phyloP scores from a whole-genome alignment of 2,113 vertebrate species.

The Eurystomus gularis region DNA sequence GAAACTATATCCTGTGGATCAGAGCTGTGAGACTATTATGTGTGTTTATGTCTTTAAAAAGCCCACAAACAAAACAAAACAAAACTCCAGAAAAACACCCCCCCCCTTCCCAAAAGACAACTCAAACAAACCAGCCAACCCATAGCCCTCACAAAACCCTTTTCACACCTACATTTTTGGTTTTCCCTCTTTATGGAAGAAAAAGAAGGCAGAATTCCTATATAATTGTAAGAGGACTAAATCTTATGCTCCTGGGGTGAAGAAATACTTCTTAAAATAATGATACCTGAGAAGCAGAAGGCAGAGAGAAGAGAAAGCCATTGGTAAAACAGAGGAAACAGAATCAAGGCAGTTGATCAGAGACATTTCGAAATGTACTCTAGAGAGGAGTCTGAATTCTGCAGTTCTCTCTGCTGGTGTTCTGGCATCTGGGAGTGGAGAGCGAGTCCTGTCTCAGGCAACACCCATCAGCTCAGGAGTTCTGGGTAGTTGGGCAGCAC shows the following conservation, averaged over 20 bases:
- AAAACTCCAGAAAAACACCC: not conserved
- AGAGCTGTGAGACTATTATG: not conserved
- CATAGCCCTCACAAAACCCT: not conserved
- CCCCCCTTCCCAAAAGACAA: not conserved
- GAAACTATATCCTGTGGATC: not conserved
- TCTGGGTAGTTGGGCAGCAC: not conserved
- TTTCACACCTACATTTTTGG: not conserved
- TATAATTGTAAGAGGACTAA: not conserved
- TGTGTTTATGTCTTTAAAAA: not conserved
- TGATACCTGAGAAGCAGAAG: not conserved
- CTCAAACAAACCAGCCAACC: no score
- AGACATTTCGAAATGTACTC: not conserved
- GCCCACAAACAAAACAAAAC: rapidly evolving
- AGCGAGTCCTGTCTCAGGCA: not conserved
- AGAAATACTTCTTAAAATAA: not conserved
- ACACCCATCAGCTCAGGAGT: not conserved
- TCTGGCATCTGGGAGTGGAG: not conserved
- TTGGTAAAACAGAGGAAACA: not conserved
- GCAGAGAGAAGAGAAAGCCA: not conserved
- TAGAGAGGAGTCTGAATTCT: not conserved
- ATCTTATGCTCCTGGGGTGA: not conserved
- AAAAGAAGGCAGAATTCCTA: not conserved
- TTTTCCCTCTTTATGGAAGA: not conserved
- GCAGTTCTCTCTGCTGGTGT: not conserved
- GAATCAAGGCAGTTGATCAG: not conserved